Evolutionary conservation across 2,888 invertebrate species (phyloP).

Genomic region (Machimus rusticus): DNA sequence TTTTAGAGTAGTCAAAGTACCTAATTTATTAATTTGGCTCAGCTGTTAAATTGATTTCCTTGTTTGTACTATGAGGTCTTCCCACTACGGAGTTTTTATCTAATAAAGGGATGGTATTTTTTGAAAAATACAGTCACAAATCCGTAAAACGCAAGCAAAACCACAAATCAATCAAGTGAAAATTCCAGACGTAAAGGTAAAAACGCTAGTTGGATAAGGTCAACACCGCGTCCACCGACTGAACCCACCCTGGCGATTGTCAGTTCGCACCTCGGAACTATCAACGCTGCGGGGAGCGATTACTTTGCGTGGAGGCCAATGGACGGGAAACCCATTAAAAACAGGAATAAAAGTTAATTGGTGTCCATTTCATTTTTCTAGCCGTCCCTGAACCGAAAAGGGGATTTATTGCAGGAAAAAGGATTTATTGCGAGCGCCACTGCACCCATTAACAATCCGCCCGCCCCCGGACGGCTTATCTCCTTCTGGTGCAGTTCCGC

Average conservation of each 20-base stretch:
- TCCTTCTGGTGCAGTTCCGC: not conserved
- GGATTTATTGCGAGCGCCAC: not conserved
- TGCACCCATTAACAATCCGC: not conserved
- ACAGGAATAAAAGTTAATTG: conserved; percentile 9
- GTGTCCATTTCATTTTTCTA: not conserved
- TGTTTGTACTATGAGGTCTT: not conserved
- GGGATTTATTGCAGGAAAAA: not conserved
- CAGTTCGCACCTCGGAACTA: not conserved
- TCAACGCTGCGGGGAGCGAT: not conserved
- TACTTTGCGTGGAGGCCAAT: not conserved
- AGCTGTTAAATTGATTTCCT: not conserved
- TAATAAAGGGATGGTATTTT: not conserved
- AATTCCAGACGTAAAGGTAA: not conserved
- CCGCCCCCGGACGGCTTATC: not conserved
- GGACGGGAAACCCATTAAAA: not conserved
- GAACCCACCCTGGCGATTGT: not conserved
- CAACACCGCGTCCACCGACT: not conserved
- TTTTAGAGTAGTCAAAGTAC: not conserved
- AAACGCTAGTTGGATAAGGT: not conserved
- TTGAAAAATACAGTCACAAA: not conserved
- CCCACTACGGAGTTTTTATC: not conserved
- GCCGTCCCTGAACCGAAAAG: not conserved
- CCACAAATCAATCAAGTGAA: not conserved
- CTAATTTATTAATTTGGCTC: not conserved
- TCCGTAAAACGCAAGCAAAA: not conserved